A percentile compares a stretch with the other conserved stretches of the same genome.
Evolutionary conservation across 2,888 invertebrate species (phyloP).

Genomic region (Andrena camellia): DNA sequence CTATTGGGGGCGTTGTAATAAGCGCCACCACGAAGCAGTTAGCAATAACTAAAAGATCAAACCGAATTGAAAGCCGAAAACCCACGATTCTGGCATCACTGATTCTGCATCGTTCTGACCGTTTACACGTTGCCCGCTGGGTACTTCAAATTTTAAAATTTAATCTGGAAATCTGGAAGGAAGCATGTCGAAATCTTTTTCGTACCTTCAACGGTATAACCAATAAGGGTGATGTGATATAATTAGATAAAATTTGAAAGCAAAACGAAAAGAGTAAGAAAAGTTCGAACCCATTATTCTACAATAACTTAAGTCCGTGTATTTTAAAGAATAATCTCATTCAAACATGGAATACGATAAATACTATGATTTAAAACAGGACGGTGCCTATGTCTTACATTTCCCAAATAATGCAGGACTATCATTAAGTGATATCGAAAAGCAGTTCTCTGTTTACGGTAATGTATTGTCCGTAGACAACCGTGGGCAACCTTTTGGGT

Average conservation of each 20-base stretch:
- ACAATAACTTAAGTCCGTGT: neutral
- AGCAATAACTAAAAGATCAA: no score
- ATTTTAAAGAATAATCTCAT: neutral
- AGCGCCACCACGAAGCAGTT: no score
- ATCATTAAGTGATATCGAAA: constrained; percentile 42
- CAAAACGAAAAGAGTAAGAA: neutral
- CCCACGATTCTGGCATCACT: no score
- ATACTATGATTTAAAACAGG: constrained; percentile 31
- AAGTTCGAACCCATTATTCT: neutral
- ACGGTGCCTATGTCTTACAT: constrained; percentile 42
- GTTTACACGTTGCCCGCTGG: no score
- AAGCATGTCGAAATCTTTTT: neutral
- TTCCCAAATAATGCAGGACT: constrained; percentile 50
- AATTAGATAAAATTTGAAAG: neutral
- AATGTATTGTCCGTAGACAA: constrained; percentile 55
- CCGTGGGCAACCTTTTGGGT: constrained; percentile 67
- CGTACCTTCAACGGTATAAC: neutral
- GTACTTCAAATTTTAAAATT: neutral
- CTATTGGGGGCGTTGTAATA: no score
- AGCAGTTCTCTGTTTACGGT: constrained; percentile 73
- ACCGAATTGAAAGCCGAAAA: no score
- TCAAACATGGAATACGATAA: constrained; percentile 38
- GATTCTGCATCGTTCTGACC: no score
- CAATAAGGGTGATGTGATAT: neutral
- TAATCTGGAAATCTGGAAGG: neutral